Base-by-base conservation (phyloP, 2,888 invertebrate genomes). In the Sialis lutaria region DNA sequence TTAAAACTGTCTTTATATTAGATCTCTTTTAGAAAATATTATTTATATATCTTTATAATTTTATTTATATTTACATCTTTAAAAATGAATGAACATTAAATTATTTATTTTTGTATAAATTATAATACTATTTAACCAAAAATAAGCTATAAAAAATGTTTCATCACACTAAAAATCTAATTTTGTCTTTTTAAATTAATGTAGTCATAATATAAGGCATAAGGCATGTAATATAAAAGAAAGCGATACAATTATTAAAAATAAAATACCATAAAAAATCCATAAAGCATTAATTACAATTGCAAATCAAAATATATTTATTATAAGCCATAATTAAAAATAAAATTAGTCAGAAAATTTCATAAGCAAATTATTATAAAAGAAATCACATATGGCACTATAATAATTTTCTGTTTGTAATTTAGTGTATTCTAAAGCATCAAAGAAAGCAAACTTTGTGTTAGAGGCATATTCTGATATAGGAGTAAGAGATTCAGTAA, bases 391-490 rank as follows among this genome's bases (percentile, higher is more conserved):
- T n/a, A 46, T n/a, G n/a, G 13, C 8, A n/a, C 33, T 31, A 33
- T 46, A 46, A 40, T 39, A 30, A 40, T 46, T 34, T 22, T 12
- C 22, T 32, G 46, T 32, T 6, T 32, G 22, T 6, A 46, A 31
- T 46, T 46, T 46, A 32, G 40, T 32, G 34, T 46, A 46, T 30
- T 45, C 37, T 46, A 50, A 42, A 6, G 35, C 12, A 6, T 48
- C 48, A 32, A 45, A n/a, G 8, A 42, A 7, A 13, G 10, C 33
- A 34, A 31, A 34, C 30, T 45, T 42, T 40, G 46, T 40, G 10
- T 34, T 13, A 9, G 40, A 40, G 9, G 34, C 46, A 33, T 46
- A 46, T 40, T 46, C 40, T 10, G 46, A 46, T 6, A 46, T 22
- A n/a, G 39, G 43, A 31, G 43, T 30, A 43, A 43, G 43, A 32